Percentiles rank a stretch among this genome's conserved stretches.
phyloP scores from a whole-genome alignment of 1,140 invertebrate genomes.

The Stratiolaelaps scimitus region DNA sequence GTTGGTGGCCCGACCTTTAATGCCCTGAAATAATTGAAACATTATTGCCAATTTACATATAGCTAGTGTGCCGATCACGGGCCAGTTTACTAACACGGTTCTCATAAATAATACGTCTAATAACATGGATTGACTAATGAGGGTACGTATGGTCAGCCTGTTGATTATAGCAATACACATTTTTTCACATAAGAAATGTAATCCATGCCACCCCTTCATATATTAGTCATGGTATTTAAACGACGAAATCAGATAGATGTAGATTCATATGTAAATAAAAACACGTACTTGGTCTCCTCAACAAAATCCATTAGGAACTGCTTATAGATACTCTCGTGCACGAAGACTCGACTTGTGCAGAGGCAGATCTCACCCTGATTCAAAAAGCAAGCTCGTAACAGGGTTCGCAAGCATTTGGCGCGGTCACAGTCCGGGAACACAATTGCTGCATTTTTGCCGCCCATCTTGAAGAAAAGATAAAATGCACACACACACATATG shows the following conservation, averaged over 20 bases:
- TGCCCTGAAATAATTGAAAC: slow-evolving; percentile 35
- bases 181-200: too few species aligned
- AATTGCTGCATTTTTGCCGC: slow-evolving; percentile 51
- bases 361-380: slow-evolving; percentile 52
- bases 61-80: too few species aligned
- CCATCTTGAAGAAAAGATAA: slow-evolving; percentile 41
- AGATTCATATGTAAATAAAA: slow-evolving; percentile 36
- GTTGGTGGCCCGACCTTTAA: slow-evolving; percentile 41
- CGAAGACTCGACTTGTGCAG: slow-evolving; percentile 49
- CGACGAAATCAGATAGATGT: slow-evolving; percentile 28
- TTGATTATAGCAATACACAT: too few species aligned
- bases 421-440: slow-evolving; percentile 48
- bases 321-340: slow-evolving; percentile 45
- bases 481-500: too few species aligned
- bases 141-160: too few species aligned
- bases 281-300: slow-evolving; percentile 42
- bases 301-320: slow-evolving; percentile 46
- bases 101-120: too few species aligned
- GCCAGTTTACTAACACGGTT: too few species aligned
- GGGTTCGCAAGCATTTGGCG: slow-evolving; percentile 43
- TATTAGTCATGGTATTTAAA: too few species aligned
- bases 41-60: not conserved
- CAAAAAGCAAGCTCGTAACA: slow-evolving; percentile 40
- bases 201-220: too few species aligned
- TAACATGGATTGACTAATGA: too few species aligned